Base-by-base conservation (phyloP, 1,140 invertebrate species). In the Drosophila ogumai region DNA sequence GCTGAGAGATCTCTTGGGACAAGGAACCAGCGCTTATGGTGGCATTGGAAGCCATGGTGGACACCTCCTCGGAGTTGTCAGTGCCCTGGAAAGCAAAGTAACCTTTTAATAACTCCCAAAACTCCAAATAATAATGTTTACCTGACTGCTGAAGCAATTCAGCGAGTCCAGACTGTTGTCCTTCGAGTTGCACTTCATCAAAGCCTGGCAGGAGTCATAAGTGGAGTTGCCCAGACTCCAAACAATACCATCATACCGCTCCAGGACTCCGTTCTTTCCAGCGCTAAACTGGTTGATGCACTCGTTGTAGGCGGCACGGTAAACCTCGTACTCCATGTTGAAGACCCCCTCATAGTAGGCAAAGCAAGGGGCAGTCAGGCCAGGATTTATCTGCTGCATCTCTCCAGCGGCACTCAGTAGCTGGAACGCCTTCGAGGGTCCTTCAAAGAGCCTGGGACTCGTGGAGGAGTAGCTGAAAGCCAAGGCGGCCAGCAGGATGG, bases 381-480 rank as follows among this genome's bases (percentile, higher is more conserved):
- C 12, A 0, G 85, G 74, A 50, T 90, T 60, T 1, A 10, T 46
- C 47, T 66, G 65, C 19, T 81, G 66, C 8, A 55, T 4, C 0
- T 65, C 56, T 3, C 44, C 67, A 19, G 59, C 75, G 49, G 54
- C 68, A 31, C 68, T 75, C 60, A 88, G 82, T 10, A 79, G 54
- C 44, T 81, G 41, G 15, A 81, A n/a, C 15, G 82, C 60, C 41
- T 67, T 76, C 15, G 76, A 77, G 38, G 75, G 79, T 5, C 71
- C 79, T 7, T 58, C 13, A 0, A 69, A 0, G 0, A 44, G 47
- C n/a, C n/a, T 36, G 8, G 84, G 49, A 57, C 10, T 49, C 0
- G 79, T 58, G 10, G 41, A 43, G 19, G n/a, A 44, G 15, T 12
- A 52, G 49, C 64, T 43, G 9, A 44, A 17, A 3, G 56, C 54